Base-by-base conservation (phyloP, 1,140 invertebrate species). In the Musca domestica region DNA sequence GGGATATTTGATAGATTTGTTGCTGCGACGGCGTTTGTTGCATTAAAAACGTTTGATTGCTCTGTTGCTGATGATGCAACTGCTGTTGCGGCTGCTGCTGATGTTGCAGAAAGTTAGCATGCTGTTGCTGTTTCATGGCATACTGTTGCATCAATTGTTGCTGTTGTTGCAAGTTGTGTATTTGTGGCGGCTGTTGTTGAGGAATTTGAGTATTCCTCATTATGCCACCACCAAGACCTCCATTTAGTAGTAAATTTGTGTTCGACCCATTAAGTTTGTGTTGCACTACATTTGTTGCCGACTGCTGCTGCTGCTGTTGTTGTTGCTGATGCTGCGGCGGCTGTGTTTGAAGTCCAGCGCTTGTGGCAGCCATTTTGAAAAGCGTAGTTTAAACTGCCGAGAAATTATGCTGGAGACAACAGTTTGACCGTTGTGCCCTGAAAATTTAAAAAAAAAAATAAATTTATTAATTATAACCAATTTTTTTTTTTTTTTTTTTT, bases 291-390 rank as follows among this genome's bases (percentile, higher is more conserved):
- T 27, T 41, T 41, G 66, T 22, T 64, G 56, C 30, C 0, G 56
- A 30, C 23, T 64, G 58, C 1, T 67, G 69, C 15, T 63, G 68
- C 46, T 67, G 56, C 34, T n/a, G n/a, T n/a, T 68, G 64, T 25
- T 49, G 56, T n/a, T 67, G 52, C 19, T 49, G 15, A n/a, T 48
- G n/a, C n/a, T n/a, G n/a, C n/a, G n/a, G n/a, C n/a, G n/a, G n/a
- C 6, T 73, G 75, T 5, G 73, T 70, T 71, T 74, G 76, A 64
- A 77, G 78, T 48, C 78, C 78, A 73, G 78, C 78, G 67, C 78
- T 81, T 66, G 78, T 71, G 64, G 78, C 78, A 68, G 78, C 78
- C 78, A 81, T 81, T 70, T 34, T 46, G 7, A 25, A 34, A n/a
- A 5, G 15, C 1, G 4, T n/a, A 23, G 7, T 49, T 66, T 25